phyloP scores from a whole-genome alignment of 1,140 invertebrate genomes.

The Neodiprion lecontei region DNA sequence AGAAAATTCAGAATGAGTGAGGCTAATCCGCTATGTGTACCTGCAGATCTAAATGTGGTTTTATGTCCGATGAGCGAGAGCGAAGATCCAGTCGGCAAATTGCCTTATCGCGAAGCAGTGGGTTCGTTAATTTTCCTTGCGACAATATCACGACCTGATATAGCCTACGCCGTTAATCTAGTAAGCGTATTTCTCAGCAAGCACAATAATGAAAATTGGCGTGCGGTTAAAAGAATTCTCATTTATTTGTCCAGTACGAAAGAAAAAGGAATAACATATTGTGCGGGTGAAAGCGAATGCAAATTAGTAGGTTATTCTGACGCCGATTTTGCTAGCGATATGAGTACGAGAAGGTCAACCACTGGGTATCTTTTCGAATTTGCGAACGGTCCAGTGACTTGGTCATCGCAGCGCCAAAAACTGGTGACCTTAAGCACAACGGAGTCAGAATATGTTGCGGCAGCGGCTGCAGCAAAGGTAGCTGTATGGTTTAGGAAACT shows the following conservation, averaged over 20 bases:
- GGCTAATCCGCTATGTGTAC: conserved; percentile 10
- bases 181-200: too few relatives aligned
- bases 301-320: conserved; percentile 15
- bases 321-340: conserved; percentile 25
- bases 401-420: conserved; percentile 23
- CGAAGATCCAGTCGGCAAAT: conserved; percentile 8
- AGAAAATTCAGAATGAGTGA: conserved; percentile 26
- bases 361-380: conserved; percentile 16
- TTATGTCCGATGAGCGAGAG: conserved; percentile 2
- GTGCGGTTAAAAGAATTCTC: too few relatives aligned
- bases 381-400: conserved; percentile 20
- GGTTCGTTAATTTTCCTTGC: neutral
- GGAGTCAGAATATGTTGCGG: too few relatives aligned
- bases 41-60: conserved; percentile 19
- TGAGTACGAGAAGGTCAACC: conserved; percentile 19
- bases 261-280: too few relatives aligned
- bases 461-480: too few relatives aligned
- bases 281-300: too few relatives aligned
- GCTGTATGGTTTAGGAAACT: too few relatives aligned
- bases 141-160: too few relatives aligned
- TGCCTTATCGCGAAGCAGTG: conserved; percentile 14
- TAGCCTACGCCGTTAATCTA: too few relatives aligned
- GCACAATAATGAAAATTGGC: too few relatives aligned
- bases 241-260: too few relatives aligned
- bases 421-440: conserved; percentile 23